Base-by-base conservation (phyloP, 1,140 invertebrate genomes). In the Platyscapa corneri region DNA sequence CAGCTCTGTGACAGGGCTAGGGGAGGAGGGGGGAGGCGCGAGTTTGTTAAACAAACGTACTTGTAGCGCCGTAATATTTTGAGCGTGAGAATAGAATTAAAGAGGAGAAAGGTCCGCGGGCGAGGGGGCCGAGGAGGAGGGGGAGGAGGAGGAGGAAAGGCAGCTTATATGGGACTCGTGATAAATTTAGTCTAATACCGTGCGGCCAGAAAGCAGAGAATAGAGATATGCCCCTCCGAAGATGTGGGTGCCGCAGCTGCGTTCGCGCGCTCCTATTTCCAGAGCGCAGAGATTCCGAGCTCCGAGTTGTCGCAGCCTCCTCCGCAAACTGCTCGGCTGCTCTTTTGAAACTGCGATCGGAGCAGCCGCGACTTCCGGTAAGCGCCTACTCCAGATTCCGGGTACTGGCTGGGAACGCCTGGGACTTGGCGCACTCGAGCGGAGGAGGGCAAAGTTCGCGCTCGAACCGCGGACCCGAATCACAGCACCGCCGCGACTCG, bases 121-220 rank as follows among this genome's bases (percentile, higher is more conserved):
- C 8, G 18, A 56, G n/a, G 8, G 32, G 20, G 23, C 12, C 0
- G 60, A 1, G 27, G 34, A 39, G 32, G 10, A 30, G 7, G 14
- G 27, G 60, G 7, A 27, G 56, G 23, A 16, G 53, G 23, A 37
- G 42, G 49, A 76, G 82, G 72, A 83, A 65, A 83, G 65, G 72
- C 37, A 76, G 82, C 82, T 83, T 84, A 84, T 78, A 56, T 56
- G 82, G 75, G 82, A 84, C 75, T 78, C 75, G 82, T 84, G 82
- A 84, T 84, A 84, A 84, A 84, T 84, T 84, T 84, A 84, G 82
- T 84, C 82, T 84, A 78, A 84, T 78, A 75, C 74, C 82, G 75
- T 46, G 27, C 12, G 42, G 64, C 30, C 14, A 70, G 53, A 20
- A n/a, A 32, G 32, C 56, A n/a, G 6, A 42, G 18, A 37, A 20